A percentile compares a stretch with the other conserved stretches of the same genome.
phyloP scores from a whole-genome alignment of 2,113 vertebrate genomes.

The Erythrocercus mccallii region DNA sequence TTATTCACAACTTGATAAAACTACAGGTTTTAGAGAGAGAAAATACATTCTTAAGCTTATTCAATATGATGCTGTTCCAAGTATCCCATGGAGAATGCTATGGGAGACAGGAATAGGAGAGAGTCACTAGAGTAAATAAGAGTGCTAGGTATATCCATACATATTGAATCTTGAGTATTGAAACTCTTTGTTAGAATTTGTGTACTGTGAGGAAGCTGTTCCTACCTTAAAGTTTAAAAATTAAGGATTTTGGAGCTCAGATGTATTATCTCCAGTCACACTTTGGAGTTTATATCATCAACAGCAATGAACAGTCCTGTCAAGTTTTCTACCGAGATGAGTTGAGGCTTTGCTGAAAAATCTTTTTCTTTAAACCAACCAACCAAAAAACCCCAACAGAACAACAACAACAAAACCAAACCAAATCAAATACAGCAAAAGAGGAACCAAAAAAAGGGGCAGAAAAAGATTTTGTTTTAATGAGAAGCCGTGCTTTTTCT shows the following conservation, averaged over 20 bases:
- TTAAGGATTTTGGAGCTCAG: neutral
- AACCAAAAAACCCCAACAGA: neutral
- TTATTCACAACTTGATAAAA: neutral
- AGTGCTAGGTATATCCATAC: neutral
- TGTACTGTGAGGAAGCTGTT: neutral
- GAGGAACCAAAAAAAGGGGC: neutral
- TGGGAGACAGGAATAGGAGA: neutral
- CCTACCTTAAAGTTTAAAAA: neutral
- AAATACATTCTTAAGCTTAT: neutral
- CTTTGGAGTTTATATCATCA: neutral
- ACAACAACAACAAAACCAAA: neutral
- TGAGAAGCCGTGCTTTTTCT: neutral
- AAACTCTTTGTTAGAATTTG: neutral
- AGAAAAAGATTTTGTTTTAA: neutral
- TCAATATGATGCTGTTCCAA: neutral
- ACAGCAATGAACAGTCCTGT: neutral
- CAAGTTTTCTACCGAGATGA: neutral
- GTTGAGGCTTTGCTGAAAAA: neutral
- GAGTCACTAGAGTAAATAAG: neutral
- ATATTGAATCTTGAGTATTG: neutral
- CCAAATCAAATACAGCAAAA: neutral
- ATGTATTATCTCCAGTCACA: fast-evolving
- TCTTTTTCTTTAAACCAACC: neutral
- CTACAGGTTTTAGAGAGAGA: neutral
- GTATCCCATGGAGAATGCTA: neutral